These are phyloP conservation scores for Oncopodura yosiiana DNA, from an alignment of 1,140 invertebrate genomes.

Conservation along the genomic window DNA sequence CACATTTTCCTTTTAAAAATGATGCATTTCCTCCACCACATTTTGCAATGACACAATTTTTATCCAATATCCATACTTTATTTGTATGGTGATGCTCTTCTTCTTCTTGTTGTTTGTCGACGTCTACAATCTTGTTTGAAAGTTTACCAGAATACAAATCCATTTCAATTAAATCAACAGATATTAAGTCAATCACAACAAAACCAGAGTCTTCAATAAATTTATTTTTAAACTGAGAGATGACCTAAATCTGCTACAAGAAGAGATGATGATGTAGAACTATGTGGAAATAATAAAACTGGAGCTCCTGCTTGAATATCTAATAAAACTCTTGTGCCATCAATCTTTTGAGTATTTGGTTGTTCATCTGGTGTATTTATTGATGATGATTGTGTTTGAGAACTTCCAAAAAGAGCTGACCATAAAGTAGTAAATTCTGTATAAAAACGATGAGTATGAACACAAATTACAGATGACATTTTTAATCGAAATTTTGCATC, in stretches of 20 bases:
- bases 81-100: background rate
- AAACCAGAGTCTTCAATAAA: slow-evolving; percentile 40
- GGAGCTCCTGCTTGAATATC: slow-evolving; percentile 65
- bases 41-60: slow-evolving; percentile 11
- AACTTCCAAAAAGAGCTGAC: slow-evolving; percentile 35
- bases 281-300: slow-evolving; percentile 76
- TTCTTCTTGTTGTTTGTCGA: background rate
- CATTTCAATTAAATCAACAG: slow-evolving; percentile 67
- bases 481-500: slow-evolving; percentile 69
- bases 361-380: no score
- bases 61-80: slow-evolving; percentile 29
- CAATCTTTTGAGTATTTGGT: no score
- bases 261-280: slow-evolving; percentile 63
- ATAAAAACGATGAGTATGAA: slow-evolving; percentile 89
- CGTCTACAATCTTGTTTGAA: background rate
- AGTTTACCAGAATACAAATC: slow-evolving; percentile 57
- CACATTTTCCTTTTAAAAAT: slow-evolving; percentile 67
- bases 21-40: slow-evolving; percentile 42
- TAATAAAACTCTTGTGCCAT: slow-evolving; percentile 47
- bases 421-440: slow-evolving; percentile 58
- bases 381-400: background rate
- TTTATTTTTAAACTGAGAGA: slow-evolving; percentile 64
- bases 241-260: slow-evolving; percentile 73
- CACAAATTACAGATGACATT: slow-evolving; percentile 80
- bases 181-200: slow-evolving; percentile 34